Evolutionary conservation across 2,888 invertebrate species (phyloP), one percentile per base, ranked within the genome.

Genomic region (Hemicrepidius hirtus): DNA sequence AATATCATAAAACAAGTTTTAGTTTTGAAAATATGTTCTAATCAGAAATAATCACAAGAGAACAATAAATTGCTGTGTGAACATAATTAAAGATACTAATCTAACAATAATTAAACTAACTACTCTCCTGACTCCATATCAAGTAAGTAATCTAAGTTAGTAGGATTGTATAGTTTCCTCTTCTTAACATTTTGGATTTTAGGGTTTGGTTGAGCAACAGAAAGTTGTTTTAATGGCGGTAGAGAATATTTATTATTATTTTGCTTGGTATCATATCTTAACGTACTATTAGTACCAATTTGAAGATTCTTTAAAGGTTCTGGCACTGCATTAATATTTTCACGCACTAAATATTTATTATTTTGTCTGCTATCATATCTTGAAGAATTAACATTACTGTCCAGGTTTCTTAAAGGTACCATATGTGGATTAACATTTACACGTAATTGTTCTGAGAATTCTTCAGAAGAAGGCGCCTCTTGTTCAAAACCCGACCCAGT

Each of bases 101-200:
- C 7, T 9, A 32, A 32, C 32, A 32, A 24, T 24, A 24, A 24
- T 28, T 32, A 32, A 32, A 32, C 32, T 32, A 32, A 32, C 32
- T 16, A 44, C 16, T 44, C 18, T 16, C 3, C 5, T 37, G 28
- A n/a, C 13, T 57, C 32, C 7, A 16, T 32, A 57, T 32, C 44
- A 10, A 41, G 24, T 24, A 64, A 71, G 44, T 71, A 62, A 10
- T 71, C 74, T 13, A 59, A 49, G 41, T 71, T 66, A 41, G 64
- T 64, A 5, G 71, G 70, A 53, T 74, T 64, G 53, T 59, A 74
- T 28, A 74, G 28, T 44, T 71, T 74, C 1, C 71, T 41, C 62
- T 60, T 74, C 46, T 67, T 71, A n/a, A 44, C 10, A 32, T 16
- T n/a, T n/a, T n/a, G n/a, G n/a, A 53, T 53, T 37, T 40, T 44